Percentiles rank a stretch among this genome's conserved stretches.
phyloP scores from a whole-genome alignment of 1,140 invertebrate species.

The Dufourea novaeangliae region DNA sequence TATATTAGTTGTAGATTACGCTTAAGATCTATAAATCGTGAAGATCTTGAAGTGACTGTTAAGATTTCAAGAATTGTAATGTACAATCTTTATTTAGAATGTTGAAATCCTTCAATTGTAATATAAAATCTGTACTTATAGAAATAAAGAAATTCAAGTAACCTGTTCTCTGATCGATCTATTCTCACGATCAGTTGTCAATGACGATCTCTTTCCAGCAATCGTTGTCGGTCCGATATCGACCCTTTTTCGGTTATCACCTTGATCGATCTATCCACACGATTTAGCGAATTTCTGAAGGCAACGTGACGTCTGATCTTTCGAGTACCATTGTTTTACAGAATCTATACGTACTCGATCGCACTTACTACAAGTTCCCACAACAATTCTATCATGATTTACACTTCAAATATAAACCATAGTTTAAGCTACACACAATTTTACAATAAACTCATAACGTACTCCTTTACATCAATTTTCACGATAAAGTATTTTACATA shows the following conservation, averaged over 20 bases:
- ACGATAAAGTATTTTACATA: neutral
- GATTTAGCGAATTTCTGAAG: slow-evolving; percentile 19
- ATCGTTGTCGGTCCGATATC: slow-evolving; percentile 9
- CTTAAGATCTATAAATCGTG: too few species aligned
- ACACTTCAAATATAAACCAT: neutral
- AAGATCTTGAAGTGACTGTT: too few species aligned
- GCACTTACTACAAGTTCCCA: too few species aligned
- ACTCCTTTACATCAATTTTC: neutral
- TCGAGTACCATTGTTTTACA: neutral
- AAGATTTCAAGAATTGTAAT: too few species aligned
- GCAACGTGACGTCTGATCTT: neutral
- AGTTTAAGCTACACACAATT: neutral
- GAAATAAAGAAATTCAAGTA: neutral
- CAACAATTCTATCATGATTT: neutral
- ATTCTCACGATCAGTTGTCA: slow-evolving; percentile 41
- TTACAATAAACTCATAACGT: neutral
- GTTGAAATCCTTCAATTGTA: too few species aligned
- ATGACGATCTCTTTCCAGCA: slow-evolving; percentile 30
- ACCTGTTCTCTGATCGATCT: neutral
- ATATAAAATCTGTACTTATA: neutral
- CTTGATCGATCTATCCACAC: slow-evolving; percentile 13
- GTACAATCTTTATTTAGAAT: too few species aligned
- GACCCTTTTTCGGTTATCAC: slow-evolving; percentile 42
- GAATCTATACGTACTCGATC: neutral
- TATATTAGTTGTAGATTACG: too few species aligned